Percentiles rank a stretch among this genome's conserved stretches.
Conservation (phyloP, 2,797 vertebrate genomes). For the Gallinago nigripennis region DNA sequence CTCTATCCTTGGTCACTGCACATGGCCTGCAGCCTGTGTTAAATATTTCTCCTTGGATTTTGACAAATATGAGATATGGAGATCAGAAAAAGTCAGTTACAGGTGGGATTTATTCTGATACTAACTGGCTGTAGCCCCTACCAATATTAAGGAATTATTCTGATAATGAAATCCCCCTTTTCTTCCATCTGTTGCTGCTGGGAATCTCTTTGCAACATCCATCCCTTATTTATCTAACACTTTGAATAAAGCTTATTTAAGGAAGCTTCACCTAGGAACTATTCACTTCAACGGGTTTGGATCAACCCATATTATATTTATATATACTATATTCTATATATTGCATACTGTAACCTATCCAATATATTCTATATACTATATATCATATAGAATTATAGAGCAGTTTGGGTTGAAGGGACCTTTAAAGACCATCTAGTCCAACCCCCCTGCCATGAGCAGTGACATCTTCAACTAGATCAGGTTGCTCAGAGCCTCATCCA, state of each 20-base stretch:
- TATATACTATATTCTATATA: background rate
- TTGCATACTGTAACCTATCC: background rate
- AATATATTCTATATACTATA: background rate
- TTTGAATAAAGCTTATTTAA: background rate
- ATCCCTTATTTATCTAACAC: background rate
- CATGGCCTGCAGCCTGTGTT: background rate
- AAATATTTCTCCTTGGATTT: background rate
- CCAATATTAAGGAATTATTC: background rate
- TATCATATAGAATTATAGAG: background rate
- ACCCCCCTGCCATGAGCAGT: background rate
- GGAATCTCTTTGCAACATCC: background rate
- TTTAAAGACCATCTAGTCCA: background rate
- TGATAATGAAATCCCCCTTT: background rate
- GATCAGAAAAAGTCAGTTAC: background rate
- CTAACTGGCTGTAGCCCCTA: background rate
- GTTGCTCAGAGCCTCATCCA: background rate
- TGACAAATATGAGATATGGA: background rate
- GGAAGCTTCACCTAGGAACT: background rate
- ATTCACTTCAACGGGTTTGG: background rate
- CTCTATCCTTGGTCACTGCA: background rate
- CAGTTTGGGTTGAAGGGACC: background rate
- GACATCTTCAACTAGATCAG: background rate
- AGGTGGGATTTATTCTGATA: background rate
- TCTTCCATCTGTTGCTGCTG: background rate
- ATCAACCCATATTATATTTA: background rate